A percentile compares a stretch with the other conserved stretches of the same genome.
Evolutionary conservation across 2,113 vertebrate species (phyloP).

Genomic region (Prietella phreatophila): DNA sequence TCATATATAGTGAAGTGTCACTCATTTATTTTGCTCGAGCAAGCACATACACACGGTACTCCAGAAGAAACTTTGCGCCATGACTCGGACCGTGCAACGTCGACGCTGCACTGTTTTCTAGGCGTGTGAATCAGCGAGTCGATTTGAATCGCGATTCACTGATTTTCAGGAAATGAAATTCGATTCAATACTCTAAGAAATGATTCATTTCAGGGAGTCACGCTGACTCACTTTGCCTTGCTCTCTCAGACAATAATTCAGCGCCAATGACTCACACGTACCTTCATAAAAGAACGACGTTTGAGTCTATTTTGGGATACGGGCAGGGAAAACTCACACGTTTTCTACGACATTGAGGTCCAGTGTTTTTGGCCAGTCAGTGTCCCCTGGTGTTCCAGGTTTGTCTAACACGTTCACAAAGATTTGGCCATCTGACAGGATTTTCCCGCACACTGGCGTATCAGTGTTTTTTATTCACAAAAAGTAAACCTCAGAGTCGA

Average conservation of each 20-base stretch:
- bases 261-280: neutral
- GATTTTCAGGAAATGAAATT: neutral
- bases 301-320: neutral
- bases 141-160: neutral
- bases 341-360: neutral
- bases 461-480: neutral
- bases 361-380: neutral
- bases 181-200: neutral
- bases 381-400: neutral
- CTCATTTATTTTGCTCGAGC: slow-evolving; percentile 30
- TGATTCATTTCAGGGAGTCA: neutral
- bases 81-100: neutral
- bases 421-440: neutral
- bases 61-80: neutral
- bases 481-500: neutral
- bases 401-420: neutral
- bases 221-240: neutral
- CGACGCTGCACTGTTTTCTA: neutral
- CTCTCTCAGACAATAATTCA: neutral
- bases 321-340: neutral
- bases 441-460: neutral
- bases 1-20: slow-evolving; percentile 32
- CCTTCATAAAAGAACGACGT: neutral
- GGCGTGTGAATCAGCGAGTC: neutral
- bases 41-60: neutral